phyloP scores from a whole-genome alignment of 92 coral and sea anemone genomes.

The Siderastrea radians region DNA sequence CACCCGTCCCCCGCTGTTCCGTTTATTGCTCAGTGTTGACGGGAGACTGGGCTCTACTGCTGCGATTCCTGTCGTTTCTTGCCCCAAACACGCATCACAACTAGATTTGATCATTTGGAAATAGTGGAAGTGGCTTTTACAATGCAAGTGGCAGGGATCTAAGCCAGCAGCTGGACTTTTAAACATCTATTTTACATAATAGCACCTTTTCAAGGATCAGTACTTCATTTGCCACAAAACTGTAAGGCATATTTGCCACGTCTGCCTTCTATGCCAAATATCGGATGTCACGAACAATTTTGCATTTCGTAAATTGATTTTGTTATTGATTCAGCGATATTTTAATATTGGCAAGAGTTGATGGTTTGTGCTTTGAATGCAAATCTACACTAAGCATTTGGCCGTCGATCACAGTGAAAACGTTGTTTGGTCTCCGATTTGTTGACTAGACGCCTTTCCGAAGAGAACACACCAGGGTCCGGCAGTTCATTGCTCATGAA shows the following conservation, averaged over 20 bases:
- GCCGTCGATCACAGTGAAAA: background rate
- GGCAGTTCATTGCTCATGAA: background rate
- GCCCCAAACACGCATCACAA: background rate
- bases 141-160: background rate
- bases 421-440: background rate
- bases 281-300: conserved; percentile 35
- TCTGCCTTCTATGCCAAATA: conserved; percentile 7
- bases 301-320: background rate
- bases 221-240: background rate
- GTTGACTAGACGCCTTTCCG: background rate
- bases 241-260: background rate
- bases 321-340: background rate
- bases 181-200: conserved; percentile 9
- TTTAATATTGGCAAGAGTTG: background rate
- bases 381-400: conserved; percentile 3
- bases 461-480: background rate
- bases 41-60: conserved; percentile 25
- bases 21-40: background rate
- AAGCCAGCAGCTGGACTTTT: conserved; percentile 14
- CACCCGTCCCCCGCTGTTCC: background rate
- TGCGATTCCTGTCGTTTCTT: background rate
- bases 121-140: background rate
- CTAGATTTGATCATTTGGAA: background rate
- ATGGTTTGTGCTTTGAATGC: conserved; percentile 25
- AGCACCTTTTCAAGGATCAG: background rate